Evolutionary conservation across 2,888 invertebrate genomes (phyloP).

Genomic region (Zygogramma bicolorata): DNA sequence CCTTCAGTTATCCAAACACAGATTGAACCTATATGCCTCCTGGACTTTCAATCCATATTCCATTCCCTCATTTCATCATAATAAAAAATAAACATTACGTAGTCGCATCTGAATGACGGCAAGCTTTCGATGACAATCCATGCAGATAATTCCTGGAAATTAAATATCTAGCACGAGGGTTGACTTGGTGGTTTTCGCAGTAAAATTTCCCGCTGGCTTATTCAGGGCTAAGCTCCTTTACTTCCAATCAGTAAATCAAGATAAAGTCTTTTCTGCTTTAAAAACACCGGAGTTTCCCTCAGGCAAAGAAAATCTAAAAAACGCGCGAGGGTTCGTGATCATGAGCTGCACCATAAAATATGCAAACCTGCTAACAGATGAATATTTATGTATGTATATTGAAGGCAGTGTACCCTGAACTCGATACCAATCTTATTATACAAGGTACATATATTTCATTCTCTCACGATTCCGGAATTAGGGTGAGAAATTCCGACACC

Average conservation of each 20-base stretch:
- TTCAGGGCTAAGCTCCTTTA: constrained; percentile 52
- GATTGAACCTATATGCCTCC: too few species aligned
- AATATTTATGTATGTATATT: constrained; percentile 47
- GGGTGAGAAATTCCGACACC: neutral
- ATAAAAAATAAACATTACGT: neutral
- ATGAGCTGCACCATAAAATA: constrained; percentile 45
- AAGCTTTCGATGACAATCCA: constrained; percentile 30
- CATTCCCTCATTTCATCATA: too few species aligned
- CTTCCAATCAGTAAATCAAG: constrained; percentile 62
- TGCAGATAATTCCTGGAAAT: constrained; percentile 39
- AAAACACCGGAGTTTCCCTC: constrained; percentile 56
- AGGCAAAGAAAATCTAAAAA: constrained; percentile 47
- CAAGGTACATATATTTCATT: constrained; percentile 23
- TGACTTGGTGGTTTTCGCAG: constrained; percentile 40
- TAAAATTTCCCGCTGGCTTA: constrained; percentile 49
- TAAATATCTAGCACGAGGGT: constrained; percentile 42
- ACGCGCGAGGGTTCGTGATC: constrained; percentile 43
- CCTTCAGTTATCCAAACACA: too few species aligned
- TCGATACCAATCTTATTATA: constrained; percentile 36
- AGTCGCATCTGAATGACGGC: neutral
- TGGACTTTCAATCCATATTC: too few species aligned
- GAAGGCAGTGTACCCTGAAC: constrained; percentile 36
- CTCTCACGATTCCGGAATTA: neutral
- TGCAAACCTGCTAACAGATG: constrained; percentile 48
- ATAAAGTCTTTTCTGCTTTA: constrained; percentile 59